Conservation (phyloP, 2,888 invertebrate species). For the Leptodirus hochenwartii region DNA sequence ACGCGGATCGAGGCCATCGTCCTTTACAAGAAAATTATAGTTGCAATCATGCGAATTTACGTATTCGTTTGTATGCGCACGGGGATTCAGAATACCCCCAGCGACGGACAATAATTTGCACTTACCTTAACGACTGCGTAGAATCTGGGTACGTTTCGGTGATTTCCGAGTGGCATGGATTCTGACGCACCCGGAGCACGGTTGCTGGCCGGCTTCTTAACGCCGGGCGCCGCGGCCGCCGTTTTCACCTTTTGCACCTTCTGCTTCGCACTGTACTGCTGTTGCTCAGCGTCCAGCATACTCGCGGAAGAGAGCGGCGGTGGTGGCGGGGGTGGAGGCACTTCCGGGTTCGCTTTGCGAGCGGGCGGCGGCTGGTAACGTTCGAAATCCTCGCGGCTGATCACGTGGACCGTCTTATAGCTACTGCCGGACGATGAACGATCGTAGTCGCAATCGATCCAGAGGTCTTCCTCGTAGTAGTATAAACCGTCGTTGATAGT, state of each 20-base stretch:
- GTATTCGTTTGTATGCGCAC: too few relatives aligned
- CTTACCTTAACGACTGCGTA: conserved; percentile 89
- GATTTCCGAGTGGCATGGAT: conserved; percentile 7
- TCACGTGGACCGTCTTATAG: conserved; percentile 75
- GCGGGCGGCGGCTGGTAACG: conserved; percentile 50
- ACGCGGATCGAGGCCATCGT: conserved; percentile 40
- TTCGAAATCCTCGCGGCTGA: conserved; percentile 76
- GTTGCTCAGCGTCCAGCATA: not conserved
- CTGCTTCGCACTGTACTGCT: not conserved
- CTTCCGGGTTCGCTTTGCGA: conserved; percentile 48
- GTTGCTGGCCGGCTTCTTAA: too few relatives aligned
- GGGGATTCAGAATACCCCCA: too few relatives aligned
- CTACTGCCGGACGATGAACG: conserved; percentile 33
- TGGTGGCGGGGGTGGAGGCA: conserved; percentile 69
- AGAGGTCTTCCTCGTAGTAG: conserved; percentile 90
- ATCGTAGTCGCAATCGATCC: conserved; percentile 46
- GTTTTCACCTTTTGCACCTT: not conserved
- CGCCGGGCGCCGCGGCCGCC: too few relatives aligned
- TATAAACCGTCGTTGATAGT: conserved; percentile 93
- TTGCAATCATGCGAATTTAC: too few relatives aligned
- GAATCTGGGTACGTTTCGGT: conserved; percentile 61
- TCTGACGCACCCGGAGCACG: too few relatives aligned
- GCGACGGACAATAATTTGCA: too few relatives aligned
- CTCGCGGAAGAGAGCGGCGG: not conserved
- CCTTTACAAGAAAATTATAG: too few relatives aligned